A percentile compares a stretch with the other conserved stretches of the same genome.
phyloP scores from a whole-genome alignment of 2,888 invertebrate species.

The Metacarcinus magister region DNA sequence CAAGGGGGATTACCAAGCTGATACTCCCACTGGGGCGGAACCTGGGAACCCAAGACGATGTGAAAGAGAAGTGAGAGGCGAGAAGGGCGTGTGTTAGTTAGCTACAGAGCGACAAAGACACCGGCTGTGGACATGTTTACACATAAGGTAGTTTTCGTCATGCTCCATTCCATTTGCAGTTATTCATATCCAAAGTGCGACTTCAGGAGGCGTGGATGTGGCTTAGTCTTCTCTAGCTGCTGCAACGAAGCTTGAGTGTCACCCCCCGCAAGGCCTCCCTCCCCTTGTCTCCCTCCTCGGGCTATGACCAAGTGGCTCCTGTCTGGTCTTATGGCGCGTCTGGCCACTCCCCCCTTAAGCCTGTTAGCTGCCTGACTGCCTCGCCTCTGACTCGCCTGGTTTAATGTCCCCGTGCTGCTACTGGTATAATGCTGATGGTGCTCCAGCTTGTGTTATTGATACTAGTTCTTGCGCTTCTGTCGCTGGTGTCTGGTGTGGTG shows the following conservation, averaged over 20 bases:
- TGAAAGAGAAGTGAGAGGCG: neutral
- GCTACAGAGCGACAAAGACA: neutral
- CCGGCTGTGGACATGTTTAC: conserved; percentile 7
- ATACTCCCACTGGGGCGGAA: neutral
- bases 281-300: conserved; percentile 18
- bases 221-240: conserved; percentile 28
- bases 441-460: conserved; percentile 47
- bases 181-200: neutral
- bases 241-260: neutral
- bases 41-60: neutral
- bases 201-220: neutral
- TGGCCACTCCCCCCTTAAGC: conserved; percentile 71
- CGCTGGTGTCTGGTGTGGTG: conserved; percentile 13
- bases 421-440: conserved; percentile 59
- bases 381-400: conserved; percentile 69
- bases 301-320: conserved; percentile 67
- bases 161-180: conserved; percentile 32
- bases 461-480: conserved; percentile 44
- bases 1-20: conserved; percentile 28
- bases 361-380: conserved; percentile 71
- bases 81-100: neutral
- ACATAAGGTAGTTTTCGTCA: conserved; percentile 7
- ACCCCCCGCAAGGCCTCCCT: conserved; percentile 58
- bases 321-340: conserved; percentile 68
- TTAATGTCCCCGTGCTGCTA: conserved; percentile 57